A percentile compares a stretch with the other conserved stretches of the same genome.
phyloP scores from a whole-genome alignment of 2,888 invertebrate genomes.

The Pandemis corylana region DNA sequence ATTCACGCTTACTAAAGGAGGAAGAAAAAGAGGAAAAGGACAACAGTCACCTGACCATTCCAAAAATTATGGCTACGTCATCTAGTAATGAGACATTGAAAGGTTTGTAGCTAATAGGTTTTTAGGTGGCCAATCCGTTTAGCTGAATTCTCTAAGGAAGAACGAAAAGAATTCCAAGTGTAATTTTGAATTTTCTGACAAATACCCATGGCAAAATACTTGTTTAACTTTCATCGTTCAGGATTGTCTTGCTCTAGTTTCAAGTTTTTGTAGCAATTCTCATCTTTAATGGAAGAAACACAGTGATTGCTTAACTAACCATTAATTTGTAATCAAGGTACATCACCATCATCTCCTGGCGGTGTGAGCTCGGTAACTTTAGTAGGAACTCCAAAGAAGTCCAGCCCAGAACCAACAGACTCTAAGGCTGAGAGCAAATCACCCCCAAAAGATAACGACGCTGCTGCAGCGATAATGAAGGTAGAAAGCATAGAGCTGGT shows the following conservation, averaged over 20 bases:
- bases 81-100: slow-evolving; percentile 92
- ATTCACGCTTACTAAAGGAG: slow-evolving; percentile 64
- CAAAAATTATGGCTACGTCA: slow-evolving; percentile 89
- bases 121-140: too few species aligned
- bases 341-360: slow-evolving; percentile 88
- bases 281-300: too few species aligned
- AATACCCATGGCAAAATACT: too few species aligned
- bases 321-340: slow-evolving; percentile 55
- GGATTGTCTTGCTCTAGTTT: too few species aligned
- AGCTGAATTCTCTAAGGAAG: too few species aligned
- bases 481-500: slow-evolving; percentile 79
- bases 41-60: slow-evolving; percentile 87
- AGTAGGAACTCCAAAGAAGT: slow-evolving; percentile 85
- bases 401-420: slow-evolving; percentile 64
- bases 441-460: slow-evolving; percentile 69
- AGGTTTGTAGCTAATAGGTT: slow-evolving; percentile 72
- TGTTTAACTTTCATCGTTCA: too few species aligned
- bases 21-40: slow-evolving; percentile 86
- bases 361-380: slow-evolving; percentile 90
- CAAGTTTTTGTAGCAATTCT: too few species aligned
- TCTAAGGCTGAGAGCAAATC: slow-evolving; percentile 59
- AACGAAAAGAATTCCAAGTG: too few species aligned
- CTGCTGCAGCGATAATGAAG: slow-evolving; percentile 63
- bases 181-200: too few species aligned
- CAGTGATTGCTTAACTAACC: neutral